Conservation (phyloP, 2,888 invertebrate species). For the Gastrophysa polygoni region DNA sequence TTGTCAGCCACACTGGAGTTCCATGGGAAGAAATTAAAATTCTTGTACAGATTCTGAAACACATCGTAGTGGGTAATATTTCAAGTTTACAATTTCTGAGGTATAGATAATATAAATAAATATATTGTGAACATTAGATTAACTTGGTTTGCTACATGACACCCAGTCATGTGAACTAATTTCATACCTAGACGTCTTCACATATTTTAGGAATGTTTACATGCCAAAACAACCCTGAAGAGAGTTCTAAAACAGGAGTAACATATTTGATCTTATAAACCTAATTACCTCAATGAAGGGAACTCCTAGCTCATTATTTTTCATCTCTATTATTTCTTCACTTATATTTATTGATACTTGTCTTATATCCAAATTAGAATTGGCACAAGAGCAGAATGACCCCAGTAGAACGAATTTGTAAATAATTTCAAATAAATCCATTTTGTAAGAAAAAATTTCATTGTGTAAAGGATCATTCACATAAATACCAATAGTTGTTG, state of each 20-base stretch:
- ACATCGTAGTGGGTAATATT: not conserved
- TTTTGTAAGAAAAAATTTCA: not conserved
- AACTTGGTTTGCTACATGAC: too few relatives aligned
- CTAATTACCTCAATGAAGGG: conserved; percentile 51
- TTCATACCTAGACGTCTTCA: too few relatives aligned
- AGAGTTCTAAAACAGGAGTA: too few relatives aligned
- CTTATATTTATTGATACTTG: conserved; percentile 45
- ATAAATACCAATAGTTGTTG: not conserved
- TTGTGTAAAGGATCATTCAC: not conserved
- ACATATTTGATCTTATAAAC: too few relatives aligned
- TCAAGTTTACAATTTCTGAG: not conserved
- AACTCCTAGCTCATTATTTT: conserved; percentile 53
- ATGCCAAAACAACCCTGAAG: too few relatives aligned
- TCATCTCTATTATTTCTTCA: conserved; percentile 47
- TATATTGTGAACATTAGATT: too few relatives aligned
- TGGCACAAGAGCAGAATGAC: conserved; percentile 6
- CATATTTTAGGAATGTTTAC: too few relatives aligned
- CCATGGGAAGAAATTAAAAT: conserved; percentile 49
- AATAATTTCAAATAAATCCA: not conserved
- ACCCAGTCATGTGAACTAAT: too few relatives aligned
- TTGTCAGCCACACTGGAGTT: conserved; percentile 47
- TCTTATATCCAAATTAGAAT: conserved; percentile 38
- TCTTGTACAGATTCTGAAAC: conserved; percentile 53
- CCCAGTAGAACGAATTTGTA: not conserved
- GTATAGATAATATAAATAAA: too few relatives aligned